Evolutionary conservation across 1,140 invertebrate genomes (phyloP), one percentile per base, ranked within the genome.

Genomic region (Lithobius niger): DNA sequence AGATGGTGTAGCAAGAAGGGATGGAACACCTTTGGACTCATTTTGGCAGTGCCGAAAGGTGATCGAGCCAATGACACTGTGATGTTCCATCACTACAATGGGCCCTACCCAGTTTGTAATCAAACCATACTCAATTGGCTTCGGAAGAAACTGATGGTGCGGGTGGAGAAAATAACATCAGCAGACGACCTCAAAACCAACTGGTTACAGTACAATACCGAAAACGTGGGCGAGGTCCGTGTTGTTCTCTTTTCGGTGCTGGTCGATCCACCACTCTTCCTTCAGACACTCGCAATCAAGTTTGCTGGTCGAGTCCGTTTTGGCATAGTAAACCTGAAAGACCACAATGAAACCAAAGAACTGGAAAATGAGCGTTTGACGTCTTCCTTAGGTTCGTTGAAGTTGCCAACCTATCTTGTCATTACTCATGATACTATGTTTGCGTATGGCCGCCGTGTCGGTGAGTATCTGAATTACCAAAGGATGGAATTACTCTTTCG

Each of bases 241-340:
- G 65, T 74, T 1, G 58, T 76, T 24, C 64, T 76, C 6, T 65
- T 76, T 43, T 71, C 74, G 10, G 63, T 69, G 43, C 54, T 71
- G 21, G 36, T 60, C 2, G 63, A 66, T 31, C 66, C 72, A 18
- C 75, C 76, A 13, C 60, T 77, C 52, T 76, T 77, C 61, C 66
- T 72, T 50, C 76, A 74, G 26, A 71, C 74, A n/a, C 65, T 77
- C 2, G 74, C 72, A 59, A 72, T 76, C 1, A 75, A 73, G 61
- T 77, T 77, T 65, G 71, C 73, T 43, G 76, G 76, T 36, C 60
- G 76, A 4, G 69, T 76, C 0, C 70, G 69, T 56, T 74, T 77
- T 66, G 75, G 73, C 19, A 65, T 68, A 24, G 64, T 75, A 22
- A 3, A 31, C 56, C 60, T 18, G n/a, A 66, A 69, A 26, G 65